These are phyloP conservation scores for Hippocampus kuda DNA, from an alignment of 2,797 vertebrate species.

Conservation along the genomic window DNA sequence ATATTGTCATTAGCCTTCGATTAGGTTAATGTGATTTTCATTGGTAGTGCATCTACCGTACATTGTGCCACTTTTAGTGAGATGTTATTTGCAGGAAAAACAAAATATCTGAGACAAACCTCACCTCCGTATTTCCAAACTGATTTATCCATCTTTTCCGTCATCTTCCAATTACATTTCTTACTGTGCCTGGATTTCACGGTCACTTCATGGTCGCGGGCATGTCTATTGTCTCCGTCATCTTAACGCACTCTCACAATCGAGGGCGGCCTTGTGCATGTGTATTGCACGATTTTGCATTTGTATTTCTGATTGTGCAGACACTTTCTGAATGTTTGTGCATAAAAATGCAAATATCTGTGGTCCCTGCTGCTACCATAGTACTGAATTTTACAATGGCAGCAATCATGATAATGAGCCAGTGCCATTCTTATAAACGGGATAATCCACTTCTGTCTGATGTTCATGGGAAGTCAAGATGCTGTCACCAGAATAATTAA, in stretches of 20 bases:
- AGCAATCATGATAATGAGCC: conserved; percentile 26
- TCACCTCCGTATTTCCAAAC: conserved; percentile 58
- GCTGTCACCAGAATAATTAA: conserved; percentile 46
- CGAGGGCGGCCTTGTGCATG: conserved; percentile 7
- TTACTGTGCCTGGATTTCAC: conserved; percentile 61
- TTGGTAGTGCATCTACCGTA: conserved; percentile 39
- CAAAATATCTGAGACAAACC: conserved; percentile 36
- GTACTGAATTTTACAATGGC: neutral
- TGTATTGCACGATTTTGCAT: conserved; percentile 16
- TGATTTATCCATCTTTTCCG: conserved; percentile 50
- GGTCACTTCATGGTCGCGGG: conserved; percentile 47
- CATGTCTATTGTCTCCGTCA: conserved; percentile 44
- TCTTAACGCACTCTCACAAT: conserved; percentile 21
- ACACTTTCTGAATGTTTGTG: conserved; percentile 7
- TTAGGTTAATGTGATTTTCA: conserved; percentile 47
- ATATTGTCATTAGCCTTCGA: conserved; percentile 48
- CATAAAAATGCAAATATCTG: conserved; percentile 13
- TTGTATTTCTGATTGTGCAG: conserved; percentile 5
- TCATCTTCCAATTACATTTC: conserved; percentile 57
- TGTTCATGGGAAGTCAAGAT: conserved; percentile 21
- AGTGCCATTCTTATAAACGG: conserved; percentile 31
- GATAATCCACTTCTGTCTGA: conserved; percentile 20
- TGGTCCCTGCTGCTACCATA: neutral
- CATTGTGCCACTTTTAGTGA: conserved; percentile 26
- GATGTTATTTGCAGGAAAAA: conserved; percentile 43